phyloP scores from a whole-genome alignment of 2,797 vertebrate species.

The Myripristis murdjan region DNA sequence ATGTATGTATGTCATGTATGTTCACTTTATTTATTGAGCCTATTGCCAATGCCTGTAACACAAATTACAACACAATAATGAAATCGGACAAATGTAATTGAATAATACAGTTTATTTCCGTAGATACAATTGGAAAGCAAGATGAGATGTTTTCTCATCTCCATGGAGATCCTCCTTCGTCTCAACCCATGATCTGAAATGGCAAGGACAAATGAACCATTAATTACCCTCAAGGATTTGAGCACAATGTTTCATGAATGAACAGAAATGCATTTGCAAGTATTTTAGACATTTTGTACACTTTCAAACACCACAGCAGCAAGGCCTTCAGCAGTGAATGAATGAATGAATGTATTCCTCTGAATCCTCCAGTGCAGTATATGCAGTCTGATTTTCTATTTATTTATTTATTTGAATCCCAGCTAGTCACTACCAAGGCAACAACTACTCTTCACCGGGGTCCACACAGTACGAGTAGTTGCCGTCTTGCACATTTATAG shows the following conservation, averaged over 20 bases:
- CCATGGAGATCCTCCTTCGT: conserved; percentile 40
- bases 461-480: too few species aligned
- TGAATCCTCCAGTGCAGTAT: too few species aligned
- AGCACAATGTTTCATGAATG: conserved; percentile 5
- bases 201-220: conserved; percentile 51
- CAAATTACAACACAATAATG: conserved; percentile 3
- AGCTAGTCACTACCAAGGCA: too few species aligned
- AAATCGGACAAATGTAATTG: conserved; percentile 6
- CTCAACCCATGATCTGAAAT: conserved; percentile 81
- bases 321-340: not conserved
- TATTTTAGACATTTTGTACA: not conserved
- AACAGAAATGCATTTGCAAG: not conserved
- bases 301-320: not conserved
- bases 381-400: too few species aligned
- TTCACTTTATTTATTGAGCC: not conserved
- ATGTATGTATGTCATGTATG: not conserved
- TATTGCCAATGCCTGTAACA: not conserved
- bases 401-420: not conserved
- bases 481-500: too few species aligned
- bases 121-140: conserved; percentile 12
- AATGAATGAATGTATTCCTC: too few species aligned
- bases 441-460: too few species aligned
- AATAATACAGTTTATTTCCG: conserved; percentile 60
- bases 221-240: conserved; percentile 13
- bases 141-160: conserved; percentile 34